Conservation (phyloP, 2,113 vertebrate species). For the Poeciliopsis prolifica region DNA sequence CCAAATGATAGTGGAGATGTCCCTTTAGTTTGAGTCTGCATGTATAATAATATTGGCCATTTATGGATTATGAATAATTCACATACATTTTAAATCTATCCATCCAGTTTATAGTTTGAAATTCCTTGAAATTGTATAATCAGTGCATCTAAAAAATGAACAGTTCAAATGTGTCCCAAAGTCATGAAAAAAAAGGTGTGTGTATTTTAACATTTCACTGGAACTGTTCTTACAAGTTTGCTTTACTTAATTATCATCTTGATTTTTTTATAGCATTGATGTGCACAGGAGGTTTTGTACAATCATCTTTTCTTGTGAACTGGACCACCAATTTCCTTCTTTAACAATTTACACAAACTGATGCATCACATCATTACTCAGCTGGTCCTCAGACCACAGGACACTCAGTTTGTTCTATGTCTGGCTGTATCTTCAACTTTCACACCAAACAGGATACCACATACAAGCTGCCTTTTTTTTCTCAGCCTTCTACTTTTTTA, state of each 20-base stretch:
- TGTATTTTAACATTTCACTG: background rate
- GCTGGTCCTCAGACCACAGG: slow-evolving; percentile 64
- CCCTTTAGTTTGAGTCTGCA: background rate
- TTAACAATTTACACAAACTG: slow-evolving; percentile 48
- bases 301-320: slow-evolving; percentile 32
- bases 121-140: background rate
- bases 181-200: background rate
- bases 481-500: background rate
- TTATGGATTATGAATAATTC: background rate
- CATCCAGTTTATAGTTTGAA: background rate
- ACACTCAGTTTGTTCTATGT: slow-evolving; percentile 44
- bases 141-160: background rate
- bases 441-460: slow-evolving; percentile 74
- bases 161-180: background rate
- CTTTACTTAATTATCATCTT: background rate
- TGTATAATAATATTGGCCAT: background rate
- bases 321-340: slow-evolving; percentile 32
- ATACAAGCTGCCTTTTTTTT: slow-evolving; percentile 38
- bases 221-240: background rate
- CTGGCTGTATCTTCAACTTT: slow-evolving; percentile 32
- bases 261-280: background rate
- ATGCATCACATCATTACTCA: slow-evolving; percentile 48
- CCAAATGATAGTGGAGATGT: too few relatives aligned
- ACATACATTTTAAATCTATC: background rate
- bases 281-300: background rate